phyloP scores from a whole-genome alignment of 2,888 invertebrate species.

The Laothoe populi region DNA sequence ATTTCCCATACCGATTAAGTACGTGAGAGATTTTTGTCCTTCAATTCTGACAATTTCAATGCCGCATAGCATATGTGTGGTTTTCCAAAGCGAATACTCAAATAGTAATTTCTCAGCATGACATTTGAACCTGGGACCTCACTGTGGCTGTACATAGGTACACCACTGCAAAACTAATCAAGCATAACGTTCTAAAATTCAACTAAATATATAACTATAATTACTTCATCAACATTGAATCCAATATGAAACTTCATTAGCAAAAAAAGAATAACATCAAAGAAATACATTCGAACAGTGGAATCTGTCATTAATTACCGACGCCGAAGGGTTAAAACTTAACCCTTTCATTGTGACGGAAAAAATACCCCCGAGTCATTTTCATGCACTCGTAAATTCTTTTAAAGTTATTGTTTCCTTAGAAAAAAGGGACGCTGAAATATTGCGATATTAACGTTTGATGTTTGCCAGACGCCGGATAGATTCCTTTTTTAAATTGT shows the following conservation, averaged over 20 bases:
- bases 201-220: too few relatives aligned
- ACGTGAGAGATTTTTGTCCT: too few relatives aligned
- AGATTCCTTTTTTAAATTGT: constrained; percentile 30
- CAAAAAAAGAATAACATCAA: constrained; percentile 63
- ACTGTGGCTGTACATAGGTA: too few relatives aligned
- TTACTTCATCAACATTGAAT: too few relatives aligned
- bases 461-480: constrained; percentile 57
- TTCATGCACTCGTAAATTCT: constrained; percentile 72
- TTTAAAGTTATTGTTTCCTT: constrained; percentile 81
- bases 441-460: constrained; percentile 78
- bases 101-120: too few relatives aligned
- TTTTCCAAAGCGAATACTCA: too few relatives aligned
- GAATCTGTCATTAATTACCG: constrained; percentile 75
- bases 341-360: constrained; percentile 66
- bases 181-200: too few relatives aligned
- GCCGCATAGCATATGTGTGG: too few relatives aligned
- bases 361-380: constrained; percentile 68
- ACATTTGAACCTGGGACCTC: too few relatives aligned
- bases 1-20: too few relatives aligned
- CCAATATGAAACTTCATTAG: constrained; percentile 29
- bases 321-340: constrained; percentile 71
- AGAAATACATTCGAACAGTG: constrained; percentile 56
- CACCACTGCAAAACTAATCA: too few relatives aligned
- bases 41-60: too few relatives aligned
- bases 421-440: constrained; percentile 72